Base-by-base conservation (phyloP, 2,113 vertebrate genomes). In the Diadophis punctatus region DNA sequence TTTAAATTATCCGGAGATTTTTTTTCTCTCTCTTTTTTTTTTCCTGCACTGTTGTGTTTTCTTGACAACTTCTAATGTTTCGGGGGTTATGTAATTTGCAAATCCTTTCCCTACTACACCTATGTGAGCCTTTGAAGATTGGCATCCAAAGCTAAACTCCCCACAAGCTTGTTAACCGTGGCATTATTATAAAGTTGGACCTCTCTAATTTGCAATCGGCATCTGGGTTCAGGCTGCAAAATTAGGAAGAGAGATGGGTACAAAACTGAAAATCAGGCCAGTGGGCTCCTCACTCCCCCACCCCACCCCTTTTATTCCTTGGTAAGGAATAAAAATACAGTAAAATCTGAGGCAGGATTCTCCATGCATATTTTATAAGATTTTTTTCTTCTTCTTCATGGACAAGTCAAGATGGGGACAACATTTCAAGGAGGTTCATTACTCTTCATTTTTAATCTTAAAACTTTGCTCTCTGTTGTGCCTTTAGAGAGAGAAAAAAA, bases 311-410 rank as follows among this genome's bases (percentile, higher is more conserved):
- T 2, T 25, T 58, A 8, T 46, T 46, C 3, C 20, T 8, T 27
- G 16, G 20, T 93, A 20, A 90, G 22, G 87, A 22, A 16, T 92
- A 92, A n/a, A 91, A 23, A 51, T 90, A 48, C 8, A 43, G 92
- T 86, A 84, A 85, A 46, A 86, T 90, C 58, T 51, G 87, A 93
- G 80, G 91, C 85, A 92, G 52, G 52, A 74, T 95, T 90, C 27
- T 30, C n/a, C 43, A 23, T 56, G 52, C 18, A 91, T 39, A 53
- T 91, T 94, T 95, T 94, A 49, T 39, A 94, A 60, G 89, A 95
- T 87, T 48, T 94, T 91, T 74, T 91, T 91, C 46, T 46, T 93
- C 89, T 86, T 95, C 60, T n/a, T n/a, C 30, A 7, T n/a, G 4
- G 22, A 90, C 20, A 63, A 20, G 53, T 52, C 16, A 80, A 86